A percentile compares a stretch with the other conserved stretches of the same genome.
Evolutionary conservation across 2,797 vertebrate species (phyloP).

Genomic region (Cyprinodon diabolis): DNA sequence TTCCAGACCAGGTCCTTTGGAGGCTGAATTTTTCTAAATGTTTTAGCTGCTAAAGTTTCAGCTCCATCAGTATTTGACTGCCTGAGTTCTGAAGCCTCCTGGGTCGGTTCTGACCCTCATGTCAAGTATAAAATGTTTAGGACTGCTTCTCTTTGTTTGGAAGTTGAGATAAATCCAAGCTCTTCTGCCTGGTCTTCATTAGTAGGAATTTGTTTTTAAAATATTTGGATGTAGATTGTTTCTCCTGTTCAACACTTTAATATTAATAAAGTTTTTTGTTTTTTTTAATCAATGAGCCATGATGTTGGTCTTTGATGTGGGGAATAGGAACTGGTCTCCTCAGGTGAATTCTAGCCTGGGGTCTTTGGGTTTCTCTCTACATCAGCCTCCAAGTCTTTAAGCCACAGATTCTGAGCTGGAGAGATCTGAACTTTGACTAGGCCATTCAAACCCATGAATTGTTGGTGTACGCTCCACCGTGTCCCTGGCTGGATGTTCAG

Average conservation of each 20-base stretch:
- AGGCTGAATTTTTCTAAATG: background rate
- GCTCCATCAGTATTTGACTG: background rate
- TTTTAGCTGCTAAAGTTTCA: constrained; percentile 1
- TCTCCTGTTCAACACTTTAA: constrained; percentile 10
- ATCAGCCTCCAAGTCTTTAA: no score
- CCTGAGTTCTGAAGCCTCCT: background rate
- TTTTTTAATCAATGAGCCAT: no score
- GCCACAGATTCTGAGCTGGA: no score
- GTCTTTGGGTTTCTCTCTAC: background rate
- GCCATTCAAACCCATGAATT: background rate
- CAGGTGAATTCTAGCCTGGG: background rate
- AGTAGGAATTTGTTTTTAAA: background rate
- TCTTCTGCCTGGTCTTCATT: background rate
- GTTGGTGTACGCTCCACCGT: background rate
- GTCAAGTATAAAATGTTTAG: background rate
- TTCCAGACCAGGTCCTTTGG: no score
- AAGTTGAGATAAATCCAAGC: background rate
- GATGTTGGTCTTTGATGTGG: background rate
- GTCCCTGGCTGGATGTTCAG: background rate
- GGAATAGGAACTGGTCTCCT: background rate
- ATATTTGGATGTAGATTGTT: background rate
- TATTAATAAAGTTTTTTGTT: constrained; percentile 46
- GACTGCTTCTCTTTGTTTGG: background rate
- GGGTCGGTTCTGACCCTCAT: background rate
- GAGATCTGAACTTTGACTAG: background rate